Evolutionary conservation across 2,113 vertebrate species (phyloP), one percentile per base, ranked within the genome.

Genomic region (Aegypius monachus): DNA sequence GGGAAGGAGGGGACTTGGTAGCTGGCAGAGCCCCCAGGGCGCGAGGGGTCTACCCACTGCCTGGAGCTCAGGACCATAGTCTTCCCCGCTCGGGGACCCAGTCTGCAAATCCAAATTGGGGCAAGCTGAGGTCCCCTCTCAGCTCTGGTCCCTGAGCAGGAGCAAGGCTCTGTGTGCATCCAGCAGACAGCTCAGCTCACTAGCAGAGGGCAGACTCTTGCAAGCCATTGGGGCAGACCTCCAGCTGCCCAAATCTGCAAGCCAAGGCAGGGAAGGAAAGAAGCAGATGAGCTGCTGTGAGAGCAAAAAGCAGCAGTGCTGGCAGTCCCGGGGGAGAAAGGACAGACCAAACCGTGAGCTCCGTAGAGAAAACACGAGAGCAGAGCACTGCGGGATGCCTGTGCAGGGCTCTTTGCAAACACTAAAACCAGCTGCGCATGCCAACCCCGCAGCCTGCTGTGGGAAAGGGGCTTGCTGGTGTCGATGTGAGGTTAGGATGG

Each of bases 311-410:
- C 50, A 71, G 66, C 63, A 55, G 47, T 8, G 18, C 42, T 29
- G 62, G n/a, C 45, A 42, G 43, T 8, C 13, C 34, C 3, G 7
- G 15, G 13, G 25, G 25, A 13, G 20, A 16, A 59, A 27, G 40
- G 48, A n/a, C 21, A 47, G 45, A 56, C 7, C 26, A 13, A 52
- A 36, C 1, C 11, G 38, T 9, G 59, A 47, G 58, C 27, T 62
- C 13, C 0, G 1, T 11, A 17, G 58, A 25, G 40, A 53, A 42
- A 38, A 22, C 18, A 3, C 2, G 6, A 3, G 75, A 29, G 52
- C 45, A 36, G 77, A 86, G 52, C 63, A 2, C 58, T 16, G 52
- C 0, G 0, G 22, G 61, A 18, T 38, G 38, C n/a, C 43, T 2
- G 6, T 6, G 62, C 34, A 40, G 56, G 48, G 58, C 42, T 56